A percentile compares a stretch with the other conserved stretches of the same genome.
phyloP scores from a whole-genome alignment of 2,113 vertebrate genomes.

The Podarcis muralis region DNA sequence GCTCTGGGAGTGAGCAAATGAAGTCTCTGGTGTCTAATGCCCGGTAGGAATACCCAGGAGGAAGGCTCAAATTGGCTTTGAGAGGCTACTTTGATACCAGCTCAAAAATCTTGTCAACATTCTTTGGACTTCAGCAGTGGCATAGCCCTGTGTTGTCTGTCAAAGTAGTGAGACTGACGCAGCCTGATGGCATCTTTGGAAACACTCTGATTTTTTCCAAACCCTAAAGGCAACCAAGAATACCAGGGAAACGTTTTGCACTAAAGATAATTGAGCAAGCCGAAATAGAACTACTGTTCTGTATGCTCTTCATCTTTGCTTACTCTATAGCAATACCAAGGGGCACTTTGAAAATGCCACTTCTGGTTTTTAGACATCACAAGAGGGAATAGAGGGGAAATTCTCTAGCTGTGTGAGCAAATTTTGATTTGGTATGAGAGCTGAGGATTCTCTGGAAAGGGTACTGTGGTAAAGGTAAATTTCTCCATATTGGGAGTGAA shows the following conservation, averaged over 20 bases:
- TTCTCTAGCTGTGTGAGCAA: neutral
- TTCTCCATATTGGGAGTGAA: neutral
- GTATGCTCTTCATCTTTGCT: neutral
- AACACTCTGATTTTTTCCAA: slow-evolving; percentile 32
- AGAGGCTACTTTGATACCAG: slow-evolving; percentile 45
- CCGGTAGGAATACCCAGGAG: slow-evolving; percentile 36
- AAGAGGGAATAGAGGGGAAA: neutral
- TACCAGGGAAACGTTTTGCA: neutral
- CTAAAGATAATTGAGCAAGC: neutral
- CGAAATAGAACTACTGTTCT: neutral
- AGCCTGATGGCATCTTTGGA: slow-evolving; percentile 37
- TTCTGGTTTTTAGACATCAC: neutral
- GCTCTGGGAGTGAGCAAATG: slow-evolving; percentile 47
- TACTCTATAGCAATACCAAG: neutral
- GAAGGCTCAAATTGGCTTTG: slow-evolving; percentile 46
- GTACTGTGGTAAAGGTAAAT: fast-evolving
- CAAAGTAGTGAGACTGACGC: slow-evolving; percentile 40
- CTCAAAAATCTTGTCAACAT: slow-evolving; percentile 50
- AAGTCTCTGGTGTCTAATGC: slow-evolving; percentile 35
- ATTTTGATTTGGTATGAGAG: neutral
- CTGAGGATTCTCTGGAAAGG: neutral
- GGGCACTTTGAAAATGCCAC: neutral
- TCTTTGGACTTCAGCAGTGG: slow-evolving; percentile 37
- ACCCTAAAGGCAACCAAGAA: neutral
- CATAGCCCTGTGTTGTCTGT: slow-evolving; percentile 37